Evolutionary conservation across 2,888 invertebrate species (phyloP).

Genomic region (Drosophila austrosaltans): DNA sequence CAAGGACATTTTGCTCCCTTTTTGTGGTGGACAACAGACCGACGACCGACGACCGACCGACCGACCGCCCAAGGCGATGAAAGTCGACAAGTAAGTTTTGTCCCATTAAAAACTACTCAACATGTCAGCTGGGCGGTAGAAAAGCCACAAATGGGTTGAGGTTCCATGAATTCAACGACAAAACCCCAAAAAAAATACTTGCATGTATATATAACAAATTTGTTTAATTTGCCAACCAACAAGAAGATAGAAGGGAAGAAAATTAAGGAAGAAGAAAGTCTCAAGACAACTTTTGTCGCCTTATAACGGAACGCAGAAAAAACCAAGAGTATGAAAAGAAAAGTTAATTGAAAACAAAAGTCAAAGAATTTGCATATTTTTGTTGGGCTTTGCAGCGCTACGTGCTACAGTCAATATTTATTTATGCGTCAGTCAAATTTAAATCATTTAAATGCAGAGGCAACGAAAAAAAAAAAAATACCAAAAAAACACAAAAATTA

Average conservation of each 20-base stretch:
- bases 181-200: constrained; percentile 7
- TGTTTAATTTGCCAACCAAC: constrained; percentile 51
- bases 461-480: constrained; percentile 16
- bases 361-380: constrained; percentile 77
- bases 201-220: constrained; percentile 59
- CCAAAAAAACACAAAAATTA: constrained; percentile 21
- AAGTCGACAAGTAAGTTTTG: constrained; percentile 60
- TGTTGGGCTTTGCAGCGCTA: constrained; percentile 40
- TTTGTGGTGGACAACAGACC: background rate
- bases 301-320: constrained; percentile 14
- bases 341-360: constrained; percentile 79
- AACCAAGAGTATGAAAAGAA: constrained; percentile 29
- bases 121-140: constrained; percentile 63
- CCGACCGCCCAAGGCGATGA: constrained; percentile 52
- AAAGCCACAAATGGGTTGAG: constrained; percentile 36
- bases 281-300: constrained; percentile 13
- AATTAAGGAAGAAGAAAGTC: constrained; percentile 14
- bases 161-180: background rate
- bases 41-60: background rate
- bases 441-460: constrained; percentile 59
- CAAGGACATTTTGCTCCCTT: constrained; percentile 25
- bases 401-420: constrained; percentile 72
- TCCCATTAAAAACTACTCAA: constrained; percentile 76
- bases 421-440: constrained; percentile 70
- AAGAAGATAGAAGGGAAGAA: background rate